Conservation (phyloP, 1,140 invertebrate genomes). For the Pseudomyrmex dendroicus region DNA sequence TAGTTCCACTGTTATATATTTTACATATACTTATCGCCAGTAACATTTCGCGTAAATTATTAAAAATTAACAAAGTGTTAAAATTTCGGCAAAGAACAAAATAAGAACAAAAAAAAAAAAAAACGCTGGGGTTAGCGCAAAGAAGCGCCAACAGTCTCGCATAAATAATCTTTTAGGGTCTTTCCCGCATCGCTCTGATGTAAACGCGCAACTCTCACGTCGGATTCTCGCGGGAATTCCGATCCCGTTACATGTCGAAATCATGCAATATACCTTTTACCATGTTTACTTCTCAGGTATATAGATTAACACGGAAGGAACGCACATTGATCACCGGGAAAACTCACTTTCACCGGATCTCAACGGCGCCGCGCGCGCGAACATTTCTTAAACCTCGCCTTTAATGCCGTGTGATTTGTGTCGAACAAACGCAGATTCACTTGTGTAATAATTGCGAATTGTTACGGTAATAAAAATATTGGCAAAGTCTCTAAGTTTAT, state of each 20-base stretch:
- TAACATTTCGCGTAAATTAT: neutral
- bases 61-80: neutral
- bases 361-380: neutral
- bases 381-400: conserved; percentile 55
- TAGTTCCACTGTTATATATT: too few relatives aligned
- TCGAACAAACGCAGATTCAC: conserved; percentile 1
- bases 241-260: conserved; percentile 66
- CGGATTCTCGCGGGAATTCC: conserved; percentile 61
- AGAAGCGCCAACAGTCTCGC: neutral
- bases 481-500: too few relatives aligned
- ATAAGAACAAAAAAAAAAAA: too few relatives aligned
- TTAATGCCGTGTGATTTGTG: conserved; percentile 25
- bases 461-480: conserved; percentile 19
- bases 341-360: conserved; percentile 83
- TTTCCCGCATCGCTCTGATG: conserved; percentile 1
- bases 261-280: conserved; percentile 7
- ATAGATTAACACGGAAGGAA: conserved; percentile 65
- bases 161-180: neutral
- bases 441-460: neutral
- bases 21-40: neutral
- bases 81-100: neutral
- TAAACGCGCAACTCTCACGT: conserved; percentile 28
- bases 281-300: conserved; percentile 2
- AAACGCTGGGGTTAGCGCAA: too few relatives aligned
- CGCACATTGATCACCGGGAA: conserved; percentile 79